phyloP scores from a whole-genome alignment of 2,113 vertebrate genomes.

The Ophiodon elongatus region DNA sequence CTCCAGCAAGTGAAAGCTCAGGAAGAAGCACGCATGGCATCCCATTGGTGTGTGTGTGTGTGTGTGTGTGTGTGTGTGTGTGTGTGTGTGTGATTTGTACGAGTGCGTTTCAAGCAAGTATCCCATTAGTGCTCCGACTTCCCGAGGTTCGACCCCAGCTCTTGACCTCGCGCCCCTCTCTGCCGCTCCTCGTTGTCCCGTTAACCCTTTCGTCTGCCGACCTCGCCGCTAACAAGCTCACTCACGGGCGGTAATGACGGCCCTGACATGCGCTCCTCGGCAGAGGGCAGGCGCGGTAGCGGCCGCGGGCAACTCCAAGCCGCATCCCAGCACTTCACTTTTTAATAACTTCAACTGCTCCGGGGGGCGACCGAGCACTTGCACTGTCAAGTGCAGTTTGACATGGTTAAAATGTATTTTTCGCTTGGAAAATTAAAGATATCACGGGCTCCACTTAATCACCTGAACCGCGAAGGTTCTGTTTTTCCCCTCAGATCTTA shows the following conservation, averaged over 20 bases:
- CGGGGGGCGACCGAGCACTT: neutral
- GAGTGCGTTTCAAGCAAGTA: slow-evolving; percentile 10
- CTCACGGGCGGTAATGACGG: slow-evolving; percentile 13
- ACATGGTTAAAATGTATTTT: slow-evolving; percentile 6
- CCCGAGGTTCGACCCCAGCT: neutral
- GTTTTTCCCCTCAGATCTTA: slow-evolving; percentile 28
- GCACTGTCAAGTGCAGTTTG: neutral
- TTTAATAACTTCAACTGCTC: slow-evolving; percentile 44
- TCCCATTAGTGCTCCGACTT: slow-evolving; percentile 40
- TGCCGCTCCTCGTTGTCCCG: slow-evolving; percentile 21
- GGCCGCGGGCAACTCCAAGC: slow-evolving; percentile 2
- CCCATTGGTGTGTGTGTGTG: neutral
- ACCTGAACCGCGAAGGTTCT: neutral
- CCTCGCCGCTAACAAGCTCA: slow-evolving; percentile 60
- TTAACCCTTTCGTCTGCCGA: slow-evolving; percentile 53
- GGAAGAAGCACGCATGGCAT: neutral
- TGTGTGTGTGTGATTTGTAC: neutral
- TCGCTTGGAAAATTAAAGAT: neutral
- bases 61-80: neutral
- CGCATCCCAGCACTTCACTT: slow-evolving; percentile 23
- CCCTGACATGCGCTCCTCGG: slow-evolving; percentile 39
- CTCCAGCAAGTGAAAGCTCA: neutral
- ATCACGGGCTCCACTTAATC: slow-evolving; percentile 3
- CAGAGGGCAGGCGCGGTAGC: slow-evolving; percentile 28
- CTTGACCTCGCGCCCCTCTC: slow-evolving; percentile 35